phyloP scores from a whole-genome alignment of 2,113 vertebrate genomes.

The Plotosus lineatus region DNA sequence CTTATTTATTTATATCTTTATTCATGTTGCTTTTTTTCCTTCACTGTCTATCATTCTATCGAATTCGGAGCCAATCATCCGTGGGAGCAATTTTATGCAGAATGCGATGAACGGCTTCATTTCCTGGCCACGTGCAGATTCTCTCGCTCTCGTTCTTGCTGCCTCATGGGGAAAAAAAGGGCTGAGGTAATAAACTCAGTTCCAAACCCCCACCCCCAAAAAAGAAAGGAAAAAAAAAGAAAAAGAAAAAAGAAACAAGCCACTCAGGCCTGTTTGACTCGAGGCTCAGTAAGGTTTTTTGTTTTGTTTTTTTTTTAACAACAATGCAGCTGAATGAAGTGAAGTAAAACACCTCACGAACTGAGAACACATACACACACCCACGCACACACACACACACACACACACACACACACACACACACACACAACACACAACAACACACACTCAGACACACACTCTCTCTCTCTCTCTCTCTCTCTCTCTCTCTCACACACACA shows the following conservation, averaged over 20 bases:
- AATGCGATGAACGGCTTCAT: slow-evolving; percentile 70
- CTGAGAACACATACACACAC: not conserved
- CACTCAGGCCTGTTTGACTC: slow-evolving; percentile 37
- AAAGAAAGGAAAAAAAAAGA: too few species aligned
- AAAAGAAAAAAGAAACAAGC: not conserved
- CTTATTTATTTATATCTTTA: not conserved
- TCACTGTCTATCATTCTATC: slow-evolving; percentile 56
- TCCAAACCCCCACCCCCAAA: too few species aligned
- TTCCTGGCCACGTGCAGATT: slow-evolving; percentile 67
- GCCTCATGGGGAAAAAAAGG: slow-evolving; percentile 60
- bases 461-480: too few species aligned
- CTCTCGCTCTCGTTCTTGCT: slow-evolving; percentile 48
- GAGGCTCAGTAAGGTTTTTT: slow-evolving; percentile 57
- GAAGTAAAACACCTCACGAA: slow-evolving; percentile 10
- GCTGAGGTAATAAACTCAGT: slow-evolving; percentile 56
- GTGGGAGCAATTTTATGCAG: slow-evolving; percentile 65
- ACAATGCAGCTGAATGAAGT: slow-evolving; percentile 37
- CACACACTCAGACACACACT: too few species aligned
- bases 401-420: too few species aligned
- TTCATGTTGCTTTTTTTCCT: slow-evolving; percentile 37
- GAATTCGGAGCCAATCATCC: slow-evolving; percentile 63
- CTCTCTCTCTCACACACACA: too few species aligned
- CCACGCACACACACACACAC: too few species aligned
- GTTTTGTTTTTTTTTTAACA: slow-evolving; percentile 51
- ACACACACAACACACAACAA: too few species aligned